A percentile compares a stretch with the other conserved stretches of the same genome.
phyloP scores from a whole-genome alignment of 1,140 invertebrate genomes.

The Lucilia cuprina region DNA sequence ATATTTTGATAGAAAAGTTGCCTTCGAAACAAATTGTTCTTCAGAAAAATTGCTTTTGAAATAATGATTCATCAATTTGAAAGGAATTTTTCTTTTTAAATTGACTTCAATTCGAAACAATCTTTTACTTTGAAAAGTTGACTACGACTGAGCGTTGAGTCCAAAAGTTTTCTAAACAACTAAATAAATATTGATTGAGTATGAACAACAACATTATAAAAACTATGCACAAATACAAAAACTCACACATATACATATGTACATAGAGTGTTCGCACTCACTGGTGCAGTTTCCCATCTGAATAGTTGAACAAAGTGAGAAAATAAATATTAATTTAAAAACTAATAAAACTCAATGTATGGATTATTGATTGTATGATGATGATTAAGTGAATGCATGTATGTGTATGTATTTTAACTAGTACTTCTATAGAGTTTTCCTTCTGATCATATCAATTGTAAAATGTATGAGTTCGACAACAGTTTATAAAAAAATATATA shows the following conservation, averaged over 20 bases:
- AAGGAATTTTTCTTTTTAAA: no score
- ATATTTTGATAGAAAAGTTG: no score
- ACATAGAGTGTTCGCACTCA: no score
- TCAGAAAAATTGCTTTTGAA: no score
- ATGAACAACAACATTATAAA: neutral
- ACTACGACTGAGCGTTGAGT: no score
- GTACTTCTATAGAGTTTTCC: neutral
- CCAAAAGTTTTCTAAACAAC: no score
- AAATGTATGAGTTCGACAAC: neutral
- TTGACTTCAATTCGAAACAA: no score
- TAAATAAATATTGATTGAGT: conserved; percentile 19
- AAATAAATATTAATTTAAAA: conserved; percentile 29
- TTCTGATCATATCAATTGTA: neutral
- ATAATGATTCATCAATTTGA: no score
- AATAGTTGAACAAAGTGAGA: neutral
- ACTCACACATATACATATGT: no score
- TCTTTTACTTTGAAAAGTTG: no score
- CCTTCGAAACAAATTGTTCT: no score
- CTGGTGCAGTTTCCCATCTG: neutral
- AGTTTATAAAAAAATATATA: neutral
- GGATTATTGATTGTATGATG: neutral
- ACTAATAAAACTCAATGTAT: conserved; percentile 25
- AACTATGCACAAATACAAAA: neutral
- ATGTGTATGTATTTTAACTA: neutral
- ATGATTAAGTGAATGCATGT: neutral